A percentile compares a stretch with the other conserved stretches of the same genome.
phyloP scores from a whole-genome alignment of 2,113 vertebrate genomes.

The Naja naja region DNA sequence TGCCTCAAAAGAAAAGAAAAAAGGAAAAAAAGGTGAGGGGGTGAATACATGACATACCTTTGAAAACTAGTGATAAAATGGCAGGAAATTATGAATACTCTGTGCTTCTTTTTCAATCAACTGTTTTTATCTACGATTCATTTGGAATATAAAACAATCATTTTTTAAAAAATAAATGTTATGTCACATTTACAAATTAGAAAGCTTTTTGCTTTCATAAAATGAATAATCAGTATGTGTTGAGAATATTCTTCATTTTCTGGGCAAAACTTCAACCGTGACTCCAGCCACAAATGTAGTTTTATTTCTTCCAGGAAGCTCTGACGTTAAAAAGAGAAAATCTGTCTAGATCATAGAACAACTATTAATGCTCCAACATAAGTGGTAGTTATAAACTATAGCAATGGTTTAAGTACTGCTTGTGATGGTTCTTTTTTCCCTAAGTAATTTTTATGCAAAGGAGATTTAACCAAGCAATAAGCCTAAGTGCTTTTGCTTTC shows the following conservation, averaged over 20 bases:
- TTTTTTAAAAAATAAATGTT: background rate
- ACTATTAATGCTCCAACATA: conserved; percentile 3
- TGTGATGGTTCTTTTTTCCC: background rate
- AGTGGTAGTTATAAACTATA: background rate
- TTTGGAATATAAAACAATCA: background rate
- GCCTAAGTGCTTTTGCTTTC: conserved; percentile 28
- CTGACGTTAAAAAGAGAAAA: background rate
- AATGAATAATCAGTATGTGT: background rate
- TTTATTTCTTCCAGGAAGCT: conserved; percentile 16
- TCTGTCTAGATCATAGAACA: background rate
- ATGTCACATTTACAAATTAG: background rate
- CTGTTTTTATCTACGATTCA: background rate
- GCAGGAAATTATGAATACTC: background rate
- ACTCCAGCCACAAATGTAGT: background rate
- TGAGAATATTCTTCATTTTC: background rate
- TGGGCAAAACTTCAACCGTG: conserved; percentile 1
- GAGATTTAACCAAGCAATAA: background rate
- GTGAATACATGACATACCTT: background rate
- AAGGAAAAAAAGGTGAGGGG: background rate
- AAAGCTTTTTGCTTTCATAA: background rate
- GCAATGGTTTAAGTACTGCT: background rate
- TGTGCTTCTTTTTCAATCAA: background rate
- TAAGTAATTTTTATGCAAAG: background rate
- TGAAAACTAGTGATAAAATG: background rate
- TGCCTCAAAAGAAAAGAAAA: background rate